Percentiles rank a stretch among this genome's conserved stretches.
Conservation (phyloP, 2,797 vertebrate species). For the Chanos chanos region DNA sequence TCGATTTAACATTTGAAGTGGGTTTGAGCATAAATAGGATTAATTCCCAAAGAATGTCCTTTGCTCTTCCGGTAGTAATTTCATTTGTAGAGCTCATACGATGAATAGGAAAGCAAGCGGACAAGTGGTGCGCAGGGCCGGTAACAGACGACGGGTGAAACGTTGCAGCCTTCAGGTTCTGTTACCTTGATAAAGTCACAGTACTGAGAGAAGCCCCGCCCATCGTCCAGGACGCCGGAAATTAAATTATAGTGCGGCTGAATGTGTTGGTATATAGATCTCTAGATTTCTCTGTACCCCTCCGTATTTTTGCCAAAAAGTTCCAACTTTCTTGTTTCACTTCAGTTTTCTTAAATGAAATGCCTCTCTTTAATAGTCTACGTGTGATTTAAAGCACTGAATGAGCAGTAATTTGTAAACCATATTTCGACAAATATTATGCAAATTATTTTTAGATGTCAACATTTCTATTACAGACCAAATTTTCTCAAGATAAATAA, state of each 20-base stretch:
- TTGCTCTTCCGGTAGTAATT: constrained; percentile 77
- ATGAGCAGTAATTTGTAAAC: no score
- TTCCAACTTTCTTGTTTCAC: no score
- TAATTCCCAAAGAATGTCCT: constrained; percentile 78
- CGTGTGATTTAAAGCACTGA: no score
- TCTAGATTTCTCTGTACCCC: constrained; percentile 53
- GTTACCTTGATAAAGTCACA: constrained; percentile 77
- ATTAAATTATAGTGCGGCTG: constrained; percentile 63
- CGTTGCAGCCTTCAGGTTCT: constrained; percentile 70
- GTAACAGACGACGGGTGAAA: no score
- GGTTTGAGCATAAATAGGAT: constrained; percentile 75
- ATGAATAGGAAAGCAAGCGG: constrained; percentile 75
- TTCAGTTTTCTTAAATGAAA: no score
- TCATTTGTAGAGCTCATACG: constrained; percentile 73
- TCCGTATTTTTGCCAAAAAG: no score
- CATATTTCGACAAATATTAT: no score
- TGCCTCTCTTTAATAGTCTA: no score
- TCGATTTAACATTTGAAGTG: constrained; percentile 70
- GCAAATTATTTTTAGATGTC: no score
- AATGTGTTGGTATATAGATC: constrained; percentile 67
- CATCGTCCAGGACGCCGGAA: constrained; percentile 62
- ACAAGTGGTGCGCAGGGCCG: constrained; percentile 66
- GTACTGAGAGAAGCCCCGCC: constrained; percentile 59
- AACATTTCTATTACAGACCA: no score
- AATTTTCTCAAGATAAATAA: no score